These are phyloP conservation scores for Linyphia triangularis DNA, from an alignment of 2,888 invertebrate species.

Conservation along the genomic window DNA sequence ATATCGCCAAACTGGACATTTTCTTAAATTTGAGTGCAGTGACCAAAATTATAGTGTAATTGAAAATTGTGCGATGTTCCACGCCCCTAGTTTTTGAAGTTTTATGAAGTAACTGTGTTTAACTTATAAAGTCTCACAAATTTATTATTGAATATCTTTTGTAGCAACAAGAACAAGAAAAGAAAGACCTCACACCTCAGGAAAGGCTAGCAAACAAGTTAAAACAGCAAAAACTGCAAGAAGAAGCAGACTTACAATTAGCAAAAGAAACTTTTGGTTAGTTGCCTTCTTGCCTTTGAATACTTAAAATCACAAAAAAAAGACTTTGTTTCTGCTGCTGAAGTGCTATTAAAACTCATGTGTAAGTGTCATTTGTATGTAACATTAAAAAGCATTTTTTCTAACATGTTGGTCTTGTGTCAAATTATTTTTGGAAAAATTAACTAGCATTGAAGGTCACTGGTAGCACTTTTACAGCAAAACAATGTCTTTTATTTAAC, in stretches of 20 bases:
- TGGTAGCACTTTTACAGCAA: slow-evolving; percentile 61
- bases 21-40: too few species aligned
- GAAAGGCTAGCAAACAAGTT: slow-evolving; percentile 88
- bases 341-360: slow-evolving; percentile 71
- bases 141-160: not conserved
- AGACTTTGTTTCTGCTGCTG: slow-evolving; percentile 68
- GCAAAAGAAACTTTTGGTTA: slow-evolving; percentile 92
- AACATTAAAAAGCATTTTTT: slow-evolving; percentile 57
- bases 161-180: slow-evolving; percentile 53
- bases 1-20: too few species aligned
- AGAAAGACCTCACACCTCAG: slow-evolving; percentile 84
- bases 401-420: slow-evolving; percentile 57
- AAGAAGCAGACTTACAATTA: slow-evolving; percentile 91
- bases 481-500: slow-evolving; percentile 48
- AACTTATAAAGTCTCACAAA: too few species aligned
- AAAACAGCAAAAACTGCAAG: slow-evolving; percentile 88
- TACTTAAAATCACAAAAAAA: slow-evolving; percentile 72
- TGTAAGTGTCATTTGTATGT: slow-evolving; percentile 63
- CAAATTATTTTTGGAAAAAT: slow-evolving; percentile 35
- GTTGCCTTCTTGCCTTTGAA: slow-evolving; percentile 79
- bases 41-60: too few species aligned
- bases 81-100: too few species aligned
- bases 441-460: not conserved
- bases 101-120: too few species aligned
- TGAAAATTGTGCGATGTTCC: too few species aligned